Conservation (phyloP, 53 echinoderm and acorn worm species). For the Holothuria leucospilota region DNA sequence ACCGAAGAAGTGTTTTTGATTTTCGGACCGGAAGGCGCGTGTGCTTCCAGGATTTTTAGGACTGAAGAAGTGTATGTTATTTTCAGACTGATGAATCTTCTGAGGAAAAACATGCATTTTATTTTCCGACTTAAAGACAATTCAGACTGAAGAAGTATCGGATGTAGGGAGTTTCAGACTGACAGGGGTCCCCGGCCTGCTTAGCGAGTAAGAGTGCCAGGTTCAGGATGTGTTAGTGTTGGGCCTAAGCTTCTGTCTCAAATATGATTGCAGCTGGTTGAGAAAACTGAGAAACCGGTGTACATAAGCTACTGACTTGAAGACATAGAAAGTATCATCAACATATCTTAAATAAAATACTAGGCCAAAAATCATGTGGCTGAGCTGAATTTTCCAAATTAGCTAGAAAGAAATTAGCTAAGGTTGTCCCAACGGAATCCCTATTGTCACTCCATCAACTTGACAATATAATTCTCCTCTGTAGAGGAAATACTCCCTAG, state of each 20-base stretch:
- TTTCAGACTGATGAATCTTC: no score
- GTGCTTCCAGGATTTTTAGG: no score
- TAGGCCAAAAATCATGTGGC: neutral
- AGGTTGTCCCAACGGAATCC: neutral
- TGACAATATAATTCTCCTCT: neutral
- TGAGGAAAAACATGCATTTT: no score
- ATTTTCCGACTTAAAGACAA: no score
- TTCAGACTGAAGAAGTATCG: no score
- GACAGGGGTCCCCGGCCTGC: no score
- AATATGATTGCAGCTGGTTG: neutral
- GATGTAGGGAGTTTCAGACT: no score
- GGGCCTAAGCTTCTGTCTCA: neutral
- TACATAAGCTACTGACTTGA: neutral
- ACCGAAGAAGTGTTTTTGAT: no score
- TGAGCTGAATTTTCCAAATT: neutral
- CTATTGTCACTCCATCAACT: neutral
- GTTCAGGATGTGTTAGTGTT: no score
- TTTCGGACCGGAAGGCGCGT: no score
- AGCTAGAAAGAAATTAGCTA: neutral
- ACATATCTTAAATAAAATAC: neutral
- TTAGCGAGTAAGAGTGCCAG: no score
- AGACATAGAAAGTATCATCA: neutral
- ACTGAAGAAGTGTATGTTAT: no score
- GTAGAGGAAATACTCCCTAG: neutral
- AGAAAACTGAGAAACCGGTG: neutral